Conservation (phyloP, 2,797 vertebrate species). For the Hippopotamyrus pictus region DNA sequence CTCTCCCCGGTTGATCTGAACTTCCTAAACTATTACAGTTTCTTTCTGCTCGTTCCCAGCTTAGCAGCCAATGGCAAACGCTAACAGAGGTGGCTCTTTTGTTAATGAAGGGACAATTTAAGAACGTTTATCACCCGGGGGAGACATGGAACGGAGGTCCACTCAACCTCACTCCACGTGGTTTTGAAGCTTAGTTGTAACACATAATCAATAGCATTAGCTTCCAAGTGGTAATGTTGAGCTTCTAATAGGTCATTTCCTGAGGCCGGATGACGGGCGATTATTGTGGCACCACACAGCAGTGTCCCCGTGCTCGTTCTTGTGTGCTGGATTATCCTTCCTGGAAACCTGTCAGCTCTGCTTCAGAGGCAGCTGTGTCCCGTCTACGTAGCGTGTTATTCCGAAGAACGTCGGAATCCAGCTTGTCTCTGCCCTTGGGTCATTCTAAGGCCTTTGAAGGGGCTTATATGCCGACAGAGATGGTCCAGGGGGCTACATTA, state of each 20-base stretch:
- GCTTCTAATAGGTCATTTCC: constrained; percentile 39
- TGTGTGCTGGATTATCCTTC: constrained; percentile 25
- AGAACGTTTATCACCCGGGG: constrained; percentile 16
- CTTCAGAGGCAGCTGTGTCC: constrained; percentile 64
- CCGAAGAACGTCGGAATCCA: background rate
- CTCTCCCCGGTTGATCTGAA: background rate
- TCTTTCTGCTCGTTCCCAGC: background rate
- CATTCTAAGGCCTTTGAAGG: background rate
- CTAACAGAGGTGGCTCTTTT: background rate
- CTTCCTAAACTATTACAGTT: background rate
- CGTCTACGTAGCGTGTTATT: constrained; percentile 33
- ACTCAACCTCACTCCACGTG: background rate
- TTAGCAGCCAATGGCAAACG: background rate
- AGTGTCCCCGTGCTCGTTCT: background rate
- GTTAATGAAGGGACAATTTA: constrained; percentile 22
- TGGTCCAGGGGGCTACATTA: background rate
- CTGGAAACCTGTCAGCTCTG: constrained; percentile 59
- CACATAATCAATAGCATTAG: constrained; percentile 58
- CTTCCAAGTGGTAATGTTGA: constrained; percentile 43
- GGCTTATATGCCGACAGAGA: background rate
- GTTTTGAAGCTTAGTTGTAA: constrained; percentile 43
- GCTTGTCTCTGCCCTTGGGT: constrained; percentile 38
- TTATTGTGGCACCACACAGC: constrained; percentile 17
- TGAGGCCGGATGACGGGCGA: constrained; percentile 9
- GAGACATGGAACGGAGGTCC: background rate